A percentile compares a stretch with the other conserved stretches of the same genome.
Evolutionary conservation across 1,140 invertebrate species (phyloP).

Genomic region (Drosophila auraria): DNA sequence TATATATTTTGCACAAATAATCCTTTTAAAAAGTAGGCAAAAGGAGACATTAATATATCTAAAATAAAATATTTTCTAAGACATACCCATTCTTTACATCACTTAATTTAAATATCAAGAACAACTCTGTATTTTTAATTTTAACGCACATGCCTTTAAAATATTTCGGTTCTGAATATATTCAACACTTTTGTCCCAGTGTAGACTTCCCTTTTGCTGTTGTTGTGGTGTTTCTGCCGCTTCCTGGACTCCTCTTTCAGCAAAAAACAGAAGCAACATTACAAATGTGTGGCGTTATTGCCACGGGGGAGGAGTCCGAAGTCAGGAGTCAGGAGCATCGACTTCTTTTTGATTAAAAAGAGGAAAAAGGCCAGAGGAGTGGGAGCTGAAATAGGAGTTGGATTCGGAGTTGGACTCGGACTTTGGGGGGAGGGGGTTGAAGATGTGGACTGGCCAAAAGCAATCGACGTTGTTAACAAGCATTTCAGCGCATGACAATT

Average conservation of each 20-base stretch:
- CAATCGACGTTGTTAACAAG: constrained; percentile 83
- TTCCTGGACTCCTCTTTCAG: constrained; percentile 56
- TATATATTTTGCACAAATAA: not conserved
- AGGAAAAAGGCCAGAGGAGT: constrained; percentile 28
- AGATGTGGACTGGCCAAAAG: constrained; percentile 50
- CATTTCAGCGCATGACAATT: constrained; percentile 84
- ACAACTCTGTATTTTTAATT: not conserved
- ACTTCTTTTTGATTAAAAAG: constrained; percentile 73
- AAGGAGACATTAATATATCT: not conserved
- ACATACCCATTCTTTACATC: not conserved
- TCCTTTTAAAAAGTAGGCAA: not conserved
- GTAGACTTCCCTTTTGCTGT: constrained; percentile 18
- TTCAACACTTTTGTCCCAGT: constrained; percentile 2
- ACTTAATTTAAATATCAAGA: not conserved
- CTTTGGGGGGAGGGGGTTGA: not conserved
- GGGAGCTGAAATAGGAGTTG: constrained; percentile 39
- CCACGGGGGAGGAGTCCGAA: constrained; percentile 76
- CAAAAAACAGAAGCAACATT: constrained; percentile 81
- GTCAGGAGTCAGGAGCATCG: constrained; percentile 37
- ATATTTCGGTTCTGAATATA: too few relatives aligned
- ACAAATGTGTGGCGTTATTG: constrained; percentile 84
- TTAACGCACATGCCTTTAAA: too few relatives aligned
- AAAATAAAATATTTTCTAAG: not conserved
- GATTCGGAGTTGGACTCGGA: constrained; percentile 26
- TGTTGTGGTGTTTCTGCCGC: constrained; percentile 12